These are phyloP conservation scores for Rhagoletis zephyria DNA, from an alignment of 1,140 invertebrate species.

Conservation along the genomic window DNA sequence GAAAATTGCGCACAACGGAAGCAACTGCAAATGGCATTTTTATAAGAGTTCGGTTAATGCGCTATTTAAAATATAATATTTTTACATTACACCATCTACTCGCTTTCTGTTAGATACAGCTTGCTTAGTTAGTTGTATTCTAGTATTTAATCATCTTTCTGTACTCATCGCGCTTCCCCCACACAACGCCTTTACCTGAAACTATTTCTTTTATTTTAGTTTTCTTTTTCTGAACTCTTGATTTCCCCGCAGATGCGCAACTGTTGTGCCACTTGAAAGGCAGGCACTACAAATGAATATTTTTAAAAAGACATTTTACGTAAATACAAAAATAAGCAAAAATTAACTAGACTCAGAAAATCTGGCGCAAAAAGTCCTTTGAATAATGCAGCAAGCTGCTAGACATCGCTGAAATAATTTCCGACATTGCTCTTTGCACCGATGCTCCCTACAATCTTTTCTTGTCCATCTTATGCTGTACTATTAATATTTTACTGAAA, in stretches of 20 bases:
- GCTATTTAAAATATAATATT: not conserved
- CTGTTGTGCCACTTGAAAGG: not conserved
- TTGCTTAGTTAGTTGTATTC: not conserved
- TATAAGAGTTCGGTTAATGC: conserved; percentile 5
- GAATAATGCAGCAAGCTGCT: not conserved
- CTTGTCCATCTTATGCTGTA: no score
- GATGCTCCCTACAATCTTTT: no score
- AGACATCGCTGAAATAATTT: not conserved
- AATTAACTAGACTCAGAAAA: not conserved
- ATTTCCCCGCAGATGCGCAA: not conserved
- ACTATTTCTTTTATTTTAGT: not conserved
- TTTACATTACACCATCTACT: not conserved
- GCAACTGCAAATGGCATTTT: not conserved
- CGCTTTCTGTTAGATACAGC: not conserved
- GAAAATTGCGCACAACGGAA: not conserved
- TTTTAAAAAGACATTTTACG: not conserved
- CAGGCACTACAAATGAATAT: not conserved
- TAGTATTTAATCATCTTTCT: not conserved
- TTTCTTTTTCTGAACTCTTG: not conserved
- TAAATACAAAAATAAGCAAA: not conserved
- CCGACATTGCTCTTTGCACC: not conserved
- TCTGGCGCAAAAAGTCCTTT: not conserved
- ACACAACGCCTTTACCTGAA: no score
- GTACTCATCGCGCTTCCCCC: not conserved
- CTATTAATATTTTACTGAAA: not conserved